Evolutionary conservation across 30 jellyfish, hydroid and myxozoan species (phyloP), one percentile per base, ranked within the genome.

Genomic region (Turritopsis dohrnii): DNA sequence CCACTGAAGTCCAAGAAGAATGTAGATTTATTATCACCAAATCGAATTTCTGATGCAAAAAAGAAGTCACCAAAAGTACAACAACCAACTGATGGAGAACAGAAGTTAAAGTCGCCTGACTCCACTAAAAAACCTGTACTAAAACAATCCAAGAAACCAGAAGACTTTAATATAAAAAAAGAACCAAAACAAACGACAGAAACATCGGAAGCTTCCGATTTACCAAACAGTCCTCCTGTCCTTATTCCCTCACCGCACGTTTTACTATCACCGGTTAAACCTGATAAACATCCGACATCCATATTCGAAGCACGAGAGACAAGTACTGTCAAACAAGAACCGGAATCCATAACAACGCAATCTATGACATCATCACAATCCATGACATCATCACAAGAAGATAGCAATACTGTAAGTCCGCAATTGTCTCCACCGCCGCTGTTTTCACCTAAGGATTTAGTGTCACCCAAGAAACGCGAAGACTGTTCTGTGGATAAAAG

Each of bases 391-490:
- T 19, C 77, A 69, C 28, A 69, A n/a, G 30, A 9, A n/a, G 77
- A 69, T 8, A 1, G 28, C 77, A 69, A 21, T 19, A 8, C 77
- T 17, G 77, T 69, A 27, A 7, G 31, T 69, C 0, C 30, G 9
- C 28, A 69, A 69, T 69, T 69, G 30, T 69, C 80, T 54, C 76
- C 92, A 9, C 88, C 96, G 27, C 29, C 88, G 8, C 28, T 75
- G 81, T 54, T 85, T 16, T 71, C 87, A 1, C 89, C 92, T 8
- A 1, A n/a, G 65, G 88, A 82, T 26, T 0, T 83, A 16, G 72
- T 83, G 0, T 81, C 96, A 13, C 84, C 86, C 19, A 53, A 54
- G 17, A 69, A 69, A 69, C 16, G 1, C 8, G 77, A 27, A 9
- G 77, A 69, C 16, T 23, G 28, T 23, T 69, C 77, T 69, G 4